phyloP scores from a whole-genome alignment of 2,113 vertebrate species.

The Merops nubicus region DNA sequence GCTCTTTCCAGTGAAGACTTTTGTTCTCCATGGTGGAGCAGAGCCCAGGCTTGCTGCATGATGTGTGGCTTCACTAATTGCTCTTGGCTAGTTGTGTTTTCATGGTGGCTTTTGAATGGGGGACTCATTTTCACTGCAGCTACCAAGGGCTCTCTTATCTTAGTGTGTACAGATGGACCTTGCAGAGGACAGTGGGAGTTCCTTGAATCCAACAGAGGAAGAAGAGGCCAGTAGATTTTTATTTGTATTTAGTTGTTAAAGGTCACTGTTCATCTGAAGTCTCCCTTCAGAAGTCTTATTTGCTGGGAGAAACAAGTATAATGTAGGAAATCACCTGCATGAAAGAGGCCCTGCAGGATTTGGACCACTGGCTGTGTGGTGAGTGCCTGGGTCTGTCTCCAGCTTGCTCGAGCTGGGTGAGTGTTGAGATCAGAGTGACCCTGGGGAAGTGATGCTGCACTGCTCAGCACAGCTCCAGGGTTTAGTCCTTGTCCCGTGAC shows the following conservation, averaged over 20 bases:
- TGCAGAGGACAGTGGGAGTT: neutral
- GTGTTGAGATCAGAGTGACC: neutral
- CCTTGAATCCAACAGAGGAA: neutral
- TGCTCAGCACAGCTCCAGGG: neutral
- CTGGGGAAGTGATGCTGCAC: neutral
- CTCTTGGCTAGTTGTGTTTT: neutral
- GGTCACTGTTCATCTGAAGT: neutral
- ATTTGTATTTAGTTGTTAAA: neutral
- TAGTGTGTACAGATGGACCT: neutral
- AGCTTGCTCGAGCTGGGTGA: neutral
- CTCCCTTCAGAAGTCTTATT: neutral
- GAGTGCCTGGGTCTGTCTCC: neutral
- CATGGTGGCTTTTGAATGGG: neutral
- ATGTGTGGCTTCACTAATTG: neutral
- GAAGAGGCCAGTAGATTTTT: accelerated
- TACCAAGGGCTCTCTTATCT: neutral
- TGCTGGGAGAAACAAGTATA: neutral
- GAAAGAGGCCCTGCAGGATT: neutral
- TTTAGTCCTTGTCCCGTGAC: neutral
- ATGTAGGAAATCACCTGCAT: neutral
- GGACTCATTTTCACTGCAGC: neutral
- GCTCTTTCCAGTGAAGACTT: neutral
- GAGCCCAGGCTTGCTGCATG: neutral
- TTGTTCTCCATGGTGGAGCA: neutral
- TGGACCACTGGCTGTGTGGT: neutral